Percentiles rank a stretch among this genome's conserved stretches.
Evolutionary conservation across 2,888 invertebrate genomes (phyloP).

Genomic region (Odontocolon sp.): DNA sequence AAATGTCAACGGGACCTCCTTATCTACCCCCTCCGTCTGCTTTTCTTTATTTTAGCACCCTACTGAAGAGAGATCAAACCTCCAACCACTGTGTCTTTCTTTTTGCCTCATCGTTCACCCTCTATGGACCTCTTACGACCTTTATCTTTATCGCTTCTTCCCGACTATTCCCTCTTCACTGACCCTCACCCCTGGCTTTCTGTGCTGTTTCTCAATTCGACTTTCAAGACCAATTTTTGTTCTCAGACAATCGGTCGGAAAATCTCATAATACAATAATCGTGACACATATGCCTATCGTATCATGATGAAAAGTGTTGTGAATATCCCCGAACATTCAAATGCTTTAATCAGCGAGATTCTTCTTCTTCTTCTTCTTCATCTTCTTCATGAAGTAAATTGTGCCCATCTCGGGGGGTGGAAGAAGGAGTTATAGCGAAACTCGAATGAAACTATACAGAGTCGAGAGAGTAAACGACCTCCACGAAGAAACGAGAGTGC

Average conservation of each 20-base stretch:
- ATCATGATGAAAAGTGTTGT: background rate
- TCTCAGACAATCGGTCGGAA: no score
- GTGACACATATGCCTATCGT: background rate
- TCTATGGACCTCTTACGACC: constrained; percentile 56
- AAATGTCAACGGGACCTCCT: constrained; percentile 78
- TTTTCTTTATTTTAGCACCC: constrained; percentile 73
- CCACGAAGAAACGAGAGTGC: constrained; percentile 56
- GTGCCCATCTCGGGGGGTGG: constrained; percentile 61
- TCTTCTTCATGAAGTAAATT: constrained; percentile 47
- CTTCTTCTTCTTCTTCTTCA: constrained; percentile 22
- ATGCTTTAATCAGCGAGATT: constrained; percentile 68
- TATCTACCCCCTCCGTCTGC: constrained; percentile 70
- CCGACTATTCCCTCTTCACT: background rate
- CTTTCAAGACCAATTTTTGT: no score
- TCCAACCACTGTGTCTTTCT: background rate
- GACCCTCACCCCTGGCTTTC: background rate
- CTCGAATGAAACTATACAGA: constrained; percentile 72
- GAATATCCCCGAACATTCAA: constrained; percentile 62
- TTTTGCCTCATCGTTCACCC: constrained; percentile 49
- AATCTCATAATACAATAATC: no score
- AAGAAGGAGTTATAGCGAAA: constrained; percentile 75
- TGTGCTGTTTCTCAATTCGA: no score
- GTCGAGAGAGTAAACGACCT: constrained; percentile 47
- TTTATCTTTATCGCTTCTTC: constrained; percentile 54
- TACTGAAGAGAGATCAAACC: constrained; percentile 28